phyloP scores from a whole-genome alignment of 2,797 vertebrate species.

The Podargus strigoides region DNA sequence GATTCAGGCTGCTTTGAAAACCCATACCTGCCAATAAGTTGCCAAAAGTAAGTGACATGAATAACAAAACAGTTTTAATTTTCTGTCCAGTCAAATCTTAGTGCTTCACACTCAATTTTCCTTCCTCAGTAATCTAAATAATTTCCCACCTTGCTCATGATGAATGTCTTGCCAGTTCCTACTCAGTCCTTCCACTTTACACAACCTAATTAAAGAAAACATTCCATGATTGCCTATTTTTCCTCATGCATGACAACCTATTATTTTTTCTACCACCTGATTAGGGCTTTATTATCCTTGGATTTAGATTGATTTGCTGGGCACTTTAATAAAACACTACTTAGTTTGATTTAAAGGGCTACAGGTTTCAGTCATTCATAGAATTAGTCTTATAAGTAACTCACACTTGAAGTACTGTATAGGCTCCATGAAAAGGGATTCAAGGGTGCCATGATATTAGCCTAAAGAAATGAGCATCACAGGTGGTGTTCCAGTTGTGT shows the following conservation, averaged over 20 bases:
- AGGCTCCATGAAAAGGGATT: conserved; percentile 66
- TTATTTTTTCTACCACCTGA: conserved; percentile 99
- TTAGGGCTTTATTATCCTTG: conserved; percentile 99
- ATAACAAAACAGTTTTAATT: conserved; percentile 69
- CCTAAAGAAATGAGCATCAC: conserved; percentile 77
- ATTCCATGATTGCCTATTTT: conserved; percentile 99
- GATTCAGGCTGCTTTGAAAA: not conserved
- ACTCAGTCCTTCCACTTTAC: conserved; percentile 93
- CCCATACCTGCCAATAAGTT: conserved; percentile 65
- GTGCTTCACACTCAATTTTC: conserved; percentile 78
- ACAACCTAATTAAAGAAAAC: conserved; percentile 99
- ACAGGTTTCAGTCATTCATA: conserved; percentile 91
- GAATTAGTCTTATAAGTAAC: conserved; percentile 86
- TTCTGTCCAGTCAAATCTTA: conserved; percentile 74
- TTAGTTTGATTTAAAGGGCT: conserved; percentile 94
- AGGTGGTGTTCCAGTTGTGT: conserved; percentile 85
- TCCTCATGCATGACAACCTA: conserved; percentile 99
- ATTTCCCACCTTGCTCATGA: conserved; percentile 99
- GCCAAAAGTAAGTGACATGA: conserved; percentile 49
- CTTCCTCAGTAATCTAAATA: conserved; percentile 91
- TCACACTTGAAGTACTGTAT: conserved; percentile 53
- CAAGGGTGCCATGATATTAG: conserved; percentile 79
- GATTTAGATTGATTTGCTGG: conserved; percentile 99
- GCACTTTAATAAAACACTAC: conserved; percentile 95
- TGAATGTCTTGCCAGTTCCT: conserved; percentile 93